Evolutionary conservation across 2,888 invertebrate genomes (phyloP).

Genomic region (Amphipoea oculea): DNA sequence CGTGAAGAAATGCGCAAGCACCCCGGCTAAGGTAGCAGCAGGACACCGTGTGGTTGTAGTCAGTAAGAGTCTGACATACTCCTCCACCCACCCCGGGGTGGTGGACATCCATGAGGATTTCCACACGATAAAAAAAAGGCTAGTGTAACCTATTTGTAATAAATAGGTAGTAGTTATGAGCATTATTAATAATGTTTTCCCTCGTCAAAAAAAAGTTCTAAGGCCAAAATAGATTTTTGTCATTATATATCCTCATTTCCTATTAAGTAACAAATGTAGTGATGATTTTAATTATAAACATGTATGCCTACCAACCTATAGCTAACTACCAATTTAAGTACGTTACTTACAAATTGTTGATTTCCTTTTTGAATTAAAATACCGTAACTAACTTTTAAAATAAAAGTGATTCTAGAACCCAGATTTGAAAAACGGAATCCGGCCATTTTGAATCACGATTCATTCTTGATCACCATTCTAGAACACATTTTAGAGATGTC

Average conservation of each 20-base stretch:
- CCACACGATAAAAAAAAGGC: too few species aligned
- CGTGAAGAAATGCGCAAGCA: too few species aligned
- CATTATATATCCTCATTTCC: background rate
- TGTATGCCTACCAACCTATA: background rate
- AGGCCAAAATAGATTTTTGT: background rate
- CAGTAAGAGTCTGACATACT: too few species aligned
- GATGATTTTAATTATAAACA: background rate
- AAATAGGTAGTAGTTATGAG: background rate
- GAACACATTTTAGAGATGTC: slow-evolving; percentile 59
- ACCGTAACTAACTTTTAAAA: background rate
- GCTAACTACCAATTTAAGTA: background rate
- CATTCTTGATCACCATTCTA: slow-evolving; percentile 19
- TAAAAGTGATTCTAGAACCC: background rate
- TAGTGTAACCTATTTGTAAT: background rate
- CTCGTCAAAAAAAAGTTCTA: background rate
- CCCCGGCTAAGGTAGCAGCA: too few species aligned
- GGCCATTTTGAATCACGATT: background rate
- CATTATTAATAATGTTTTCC: background rate
- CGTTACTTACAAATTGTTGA: background rate
- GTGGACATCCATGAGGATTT: too few species aligned
- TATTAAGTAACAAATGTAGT: background rate
- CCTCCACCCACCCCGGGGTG: too few species aligned
- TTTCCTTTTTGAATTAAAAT: slow-evolving; percentile 5
- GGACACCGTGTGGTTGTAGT: too few species aligned
- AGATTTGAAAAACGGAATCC: background rate